Evolutionary conservation across 2,113 vertebrate genomes (phyloP).

Genomic region (Isichthys henryi): DNA sequence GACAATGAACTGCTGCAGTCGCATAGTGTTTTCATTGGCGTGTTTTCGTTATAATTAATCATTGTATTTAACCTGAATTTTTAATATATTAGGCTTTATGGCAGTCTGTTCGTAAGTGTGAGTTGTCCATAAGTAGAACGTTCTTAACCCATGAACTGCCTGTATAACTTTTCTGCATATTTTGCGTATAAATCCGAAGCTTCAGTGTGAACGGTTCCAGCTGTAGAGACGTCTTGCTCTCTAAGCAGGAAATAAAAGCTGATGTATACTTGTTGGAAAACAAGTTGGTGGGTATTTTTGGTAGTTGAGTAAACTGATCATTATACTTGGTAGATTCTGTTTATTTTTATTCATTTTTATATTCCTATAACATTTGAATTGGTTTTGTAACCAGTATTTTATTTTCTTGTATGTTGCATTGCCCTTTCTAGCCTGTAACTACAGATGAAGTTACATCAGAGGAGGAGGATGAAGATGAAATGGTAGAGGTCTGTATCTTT

Average conservation of each 20-base stretch:
- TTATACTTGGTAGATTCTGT: neutral
- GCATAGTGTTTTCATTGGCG: too few species aligned
- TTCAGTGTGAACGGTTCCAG: neutral
- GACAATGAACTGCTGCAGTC: neutral
- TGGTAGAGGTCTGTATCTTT: constrained; percentile 74
- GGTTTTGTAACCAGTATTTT: neutral
- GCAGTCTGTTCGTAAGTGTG: neutral
- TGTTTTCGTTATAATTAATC: neutral
- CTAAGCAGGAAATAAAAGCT: neutral
- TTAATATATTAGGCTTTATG: neutral
- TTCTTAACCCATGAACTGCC: neutral
- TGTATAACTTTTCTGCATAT: neutral
- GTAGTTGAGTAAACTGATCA: neutral
- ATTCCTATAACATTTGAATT: neutral
- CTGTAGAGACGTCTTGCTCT: neutral
- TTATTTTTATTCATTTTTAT: neutral
- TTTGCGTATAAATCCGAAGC: neutral
- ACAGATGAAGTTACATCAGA: constrained; percentile 90
- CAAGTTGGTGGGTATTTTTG: neutral
- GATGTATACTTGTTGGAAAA: neutral
- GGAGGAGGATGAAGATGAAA: constrained; percentile 92
- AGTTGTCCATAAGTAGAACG: neutral
- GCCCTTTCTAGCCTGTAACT: constrained; percentile 50
- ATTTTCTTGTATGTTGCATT: neutral
- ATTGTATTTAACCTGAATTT: neutral